phyloP scores from a whole-genome alignment of 1,140 invertebrate genomes.

The Gonioctena quinquepunctata region DNA sequence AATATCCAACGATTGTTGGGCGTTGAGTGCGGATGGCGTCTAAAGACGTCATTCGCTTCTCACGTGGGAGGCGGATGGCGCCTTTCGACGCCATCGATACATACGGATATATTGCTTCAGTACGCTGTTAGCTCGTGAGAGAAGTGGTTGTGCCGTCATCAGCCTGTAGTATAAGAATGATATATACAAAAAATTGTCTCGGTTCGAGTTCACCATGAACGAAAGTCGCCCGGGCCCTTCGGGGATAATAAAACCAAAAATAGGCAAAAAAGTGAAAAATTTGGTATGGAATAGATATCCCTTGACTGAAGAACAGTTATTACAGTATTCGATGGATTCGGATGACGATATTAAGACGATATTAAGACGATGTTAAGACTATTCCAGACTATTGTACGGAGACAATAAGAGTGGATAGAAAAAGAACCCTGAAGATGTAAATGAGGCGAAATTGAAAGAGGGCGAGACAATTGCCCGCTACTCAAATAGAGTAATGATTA shows the following conservation, averaged over 20 bases:
- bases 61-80: slow-evolving; percentile 1
- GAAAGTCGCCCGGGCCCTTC: slow-evolving; percentile 4
- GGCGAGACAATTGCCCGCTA: too few relatives aligned
- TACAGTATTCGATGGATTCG: neutral
- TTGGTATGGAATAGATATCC: neutral
- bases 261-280: neutral
- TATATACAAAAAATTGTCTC: neutral
- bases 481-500: too few relatives aligned
- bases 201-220: slow-evolving; percentile 12
- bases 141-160: neutral
- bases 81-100: slow-evolving; percentile 10
- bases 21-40: slow-evolving; percentile 6
- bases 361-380: too few relatives aligned
- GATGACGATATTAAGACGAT: neutral
- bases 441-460: too few relatives aligned
- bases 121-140: slow-evolving; percentile 2
- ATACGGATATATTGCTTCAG: slow-evolving; percentile 5
- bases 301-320: neutral
- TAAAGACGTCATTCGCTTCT: slow-evolving; percentile 5
- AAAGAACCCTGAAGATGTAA: too few relatives aligned
- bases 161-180: slow-evolving; percentile 3
- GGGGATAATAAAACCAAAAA: neutral
- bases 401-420: too few relatives aligned
- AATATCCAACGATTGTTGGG: too few relatives aligned
- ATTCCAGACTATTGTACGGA: too few relatives aligned